phyloP scores from a whole-genome alignment of 2,888 invertebrate species.

The Agriopis aurantiaria region DNA sequence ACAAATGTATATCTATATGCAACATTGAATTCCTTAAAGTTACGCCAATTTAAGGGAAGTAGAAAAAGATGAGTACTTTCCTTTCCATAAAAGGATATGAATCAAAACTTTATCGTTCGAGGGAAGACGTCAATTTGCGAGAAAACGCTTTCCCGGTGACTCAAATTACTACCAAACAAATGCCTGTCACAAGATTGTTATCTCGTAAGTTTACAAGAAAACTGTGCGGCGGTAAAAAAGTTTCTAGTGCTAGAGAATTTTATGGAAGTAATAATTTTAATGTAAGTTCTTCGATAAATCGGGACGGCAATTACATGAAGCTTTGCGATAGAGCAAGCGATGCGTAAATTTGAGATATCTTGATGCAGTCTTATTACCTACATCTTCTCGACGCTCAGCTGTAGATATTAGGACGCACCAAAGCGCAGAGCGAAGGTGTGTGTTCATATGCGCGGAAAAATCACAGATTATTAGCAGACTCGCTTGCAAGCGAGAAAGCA shows the following conservation, averaged over 20 bases:
- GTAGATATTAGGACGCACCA: constrained; percentile 13
- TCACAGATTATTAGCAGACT: constrained; percentile 78
- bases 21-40: neutral
- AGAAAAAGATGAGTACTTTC: constrained; percentile 38
- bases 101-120: constrained; percentile 73
- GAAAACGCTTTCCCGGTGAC: constrained; percentile 65
- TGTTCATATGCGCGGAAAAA: constrained; percentile 80
- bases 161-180: constrained; percentile 78
- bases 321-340: constrained; percentile 32
- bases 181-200: constrained; percentile 73
- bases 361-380: constrained; percentile 56
- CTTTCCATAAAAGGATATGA: constrained; percentile 60
- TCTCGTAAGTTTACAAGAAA: constrained; percentile 68
- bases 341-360: constrained; percentile 39
- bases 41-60: constrained; percentile 11
- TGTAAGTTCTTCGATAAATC: constrained; percentile 36
- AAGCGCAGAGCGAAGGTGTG: constrained; percentile 18
- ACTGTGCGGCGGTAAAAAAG: constrained; percentile 58
- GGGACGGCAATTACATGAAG: constrained; percentile 19
- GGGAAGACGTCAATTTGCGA: constrained; percentile 77
- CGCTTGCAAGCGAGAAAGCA: constrained; percentile 58
- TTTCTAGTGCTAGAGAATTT: constrained; percentile 47
- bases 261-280: constrained; percentile 47
- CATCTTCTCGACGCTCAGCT: constrained; percentile 44
- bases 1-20: neutral